Percentiles rank a stretch among this genome's conserved stretches.
Evolutionary conservation across 2,113 vertebrate species (phyloP).

Genomic region (Aegithalos caudatus): DNA sequence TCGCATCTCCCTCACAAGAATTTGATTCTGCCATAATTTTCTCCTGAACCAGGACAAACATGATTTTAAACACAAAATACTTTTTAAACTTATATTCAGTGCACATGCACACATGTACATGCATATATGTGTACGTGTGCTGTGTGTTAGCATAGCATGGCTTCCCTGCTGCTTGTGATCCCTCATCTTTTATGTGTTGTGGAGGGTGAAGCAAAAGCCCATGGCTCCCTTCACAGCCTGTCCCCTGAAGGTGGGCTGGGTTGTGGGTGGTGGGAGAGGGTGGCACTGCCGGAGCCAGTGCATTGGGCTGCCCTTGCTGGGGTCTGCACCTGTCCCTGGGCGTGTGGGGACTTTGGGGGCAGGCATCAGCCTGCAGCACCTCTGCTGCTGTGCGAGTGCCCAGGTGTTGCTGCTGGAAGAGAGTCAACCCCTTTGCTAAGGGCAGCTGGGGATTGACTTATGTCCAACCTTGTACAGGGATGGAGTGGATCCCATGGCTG

Average conservation of each 20-base stretch:
- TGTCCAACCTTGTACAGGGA: accelerated
- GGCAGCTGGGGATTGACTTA: neutral
- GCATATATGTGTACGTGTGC: accelerated
- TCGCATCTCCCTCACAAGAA: neutral
- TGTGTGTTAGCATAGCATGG: neutral
- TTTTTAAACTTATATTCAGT: neutral
- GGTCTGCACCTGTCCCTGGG: accelerated
- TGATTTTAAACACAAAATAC: neutral
- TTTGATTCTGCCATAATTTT: neutral
- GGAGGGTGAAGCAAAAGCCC: neutral
- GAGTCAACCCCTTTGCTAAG: neutral
- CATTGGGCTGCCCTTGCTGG: neutral
- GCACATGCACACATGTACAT: accelerated
- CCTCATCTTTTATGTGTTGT: accelerated
- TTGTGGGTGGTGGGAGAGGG: neutral
- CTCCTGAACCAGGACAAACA: neutral
- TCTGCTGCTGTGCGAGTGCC: neutral
- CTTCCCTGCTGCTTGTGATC: neutral
- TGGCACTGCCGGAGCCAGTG: neutral
- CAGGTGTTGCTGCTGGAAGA: neutral
- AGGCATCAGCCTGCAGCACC: neutral
- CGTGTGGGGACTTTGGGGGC: neutral
- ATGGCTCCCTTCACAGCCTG: neutral
- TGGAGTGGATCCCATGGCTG: accelerated
- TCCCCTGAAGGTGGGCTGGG: neutral